Conservation (phyloP, 2,797 vertebrate species). For the Choloepus didactylus region DNA sequence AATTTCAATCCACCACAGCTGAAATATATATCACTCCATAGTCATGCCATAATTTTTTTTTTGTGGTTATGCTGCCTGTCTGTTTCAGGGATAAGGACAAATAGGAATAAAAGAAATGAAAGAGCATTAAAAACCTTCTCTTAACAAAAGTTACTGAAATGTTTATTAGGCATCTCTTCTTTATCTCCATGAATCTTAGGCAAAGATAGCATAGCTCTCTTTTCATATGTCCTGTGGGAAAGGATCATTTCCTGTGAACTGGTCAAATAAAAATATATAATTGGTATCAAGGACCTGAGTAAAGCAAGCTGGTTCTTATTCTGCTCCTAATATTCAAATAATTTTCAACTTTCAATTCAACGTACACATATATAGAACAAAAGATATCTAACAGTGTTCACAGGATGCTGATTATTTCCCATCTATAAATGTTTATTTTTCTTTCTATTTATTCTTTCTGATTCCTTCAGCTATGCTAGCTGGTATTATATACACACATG, state of each 20-base stretch:
- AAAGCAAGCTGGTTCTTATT: background rate
- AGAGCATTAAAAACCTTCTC: background rate
- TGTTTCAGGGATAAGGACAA: background rate
- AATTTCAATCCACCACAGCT: background rate
- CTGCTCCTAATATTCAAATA: background rate
- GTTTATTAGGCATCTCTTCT: background rate
- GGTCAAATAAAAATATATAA: background rate
- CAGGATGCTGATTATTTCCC: background rate
- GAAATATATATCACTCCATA: background rate
- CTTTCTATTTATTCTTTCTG: background rate
- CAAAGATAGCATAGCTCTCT: background rate
- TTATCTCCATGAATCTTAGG: background rate
- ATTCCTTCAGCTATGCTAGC: background rate
- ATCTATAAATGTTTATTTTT: background rate
- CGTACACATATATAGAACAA: background rate
- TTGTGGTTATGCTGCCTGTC: background rate
- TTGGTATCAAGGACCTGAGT: background rate
- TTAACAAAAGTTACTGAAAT: background rate
- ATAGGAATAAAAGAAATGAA: background rate
- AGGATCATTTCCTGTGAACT: background rate
- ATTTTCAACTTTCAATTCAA: background rate
- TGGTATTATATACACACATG: background rate
- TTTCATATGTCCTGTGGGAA: background rate
- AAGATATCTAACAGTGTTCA: background rate
- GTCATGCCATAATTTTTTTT: background rate